A percentile compares a stretch with the other conserved stretches of the same genome.
Evolutionary conservation across 2,888 invertebrate genomes (phyloP).

Genomic region (Euzophera pinguis): DNA sequence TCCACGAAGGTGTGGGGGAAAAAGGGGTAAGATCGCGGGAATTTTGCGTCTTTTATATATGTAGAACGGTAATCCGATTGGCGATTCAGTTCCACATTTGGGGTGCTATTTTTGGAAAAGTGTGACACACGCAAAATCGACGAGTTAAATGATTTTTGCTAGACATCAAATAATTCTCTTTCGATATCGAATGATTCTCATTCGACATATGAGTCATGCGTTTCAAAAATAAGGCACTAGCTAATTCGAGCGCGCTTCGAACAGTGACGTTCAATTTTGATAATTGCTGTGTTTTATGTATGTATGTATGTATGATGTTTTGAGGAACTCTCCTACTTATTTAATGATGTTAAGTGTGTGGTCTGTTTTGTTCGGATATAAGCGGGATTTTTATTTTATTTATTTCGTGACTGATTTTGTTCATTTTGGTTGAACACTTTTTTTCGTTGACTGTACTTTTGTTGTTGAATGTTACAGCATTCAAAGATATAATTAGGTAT

Average conservation of each 20-base stretch:
- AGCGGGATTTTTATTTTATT: background rate
- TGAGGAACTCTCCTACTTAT: constrained; percentile 9
- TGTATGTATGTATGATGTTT: constrained; percentile 9
- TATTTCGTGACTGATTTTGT: too few relatives aligned
- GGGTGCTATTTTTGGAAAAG: too few relatives aligned
- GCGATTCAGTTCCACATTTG: constrained; percentile 74
- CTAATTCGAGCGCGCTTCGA: constrained; percentile 51
- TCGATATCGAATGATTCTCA: too few relatives aligned
- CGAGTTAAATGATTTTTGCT: too few relatives aligned
- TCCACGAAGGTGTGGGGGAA: constrained; percentile 33
- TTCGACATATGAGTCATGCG: too few relatives aligned
- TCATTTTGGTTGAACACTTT: too few relatives aligned
- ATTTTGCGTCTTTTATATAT: constrained; percentile 78
- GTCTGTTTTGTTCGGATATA: background rate
- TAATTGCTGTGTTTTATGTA: constrained; percentile 39
- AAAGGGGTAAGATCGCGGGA: constrained; percentile 72
- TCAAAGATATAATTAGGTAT: too few relatives aligned
- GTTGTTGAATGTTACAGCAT: too few relatives aligned
- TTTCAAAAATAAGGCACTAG: too few relatives aligned
- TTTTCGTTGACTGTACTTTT: too few relatives aligned
- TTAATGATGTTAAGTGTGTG: background rate
- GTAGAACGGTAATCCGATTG: constrained; percentile 78
- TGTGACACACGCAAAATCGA: too few relatives aligned
- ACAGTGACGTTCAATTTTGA: constrained; percentile 42
- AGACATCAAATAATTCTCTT: too few relatives aligned